Base-by-base conservation (phyloP, 2,888 invertebrate genomes). In the Callyntrura guangdongensis region DNA sequence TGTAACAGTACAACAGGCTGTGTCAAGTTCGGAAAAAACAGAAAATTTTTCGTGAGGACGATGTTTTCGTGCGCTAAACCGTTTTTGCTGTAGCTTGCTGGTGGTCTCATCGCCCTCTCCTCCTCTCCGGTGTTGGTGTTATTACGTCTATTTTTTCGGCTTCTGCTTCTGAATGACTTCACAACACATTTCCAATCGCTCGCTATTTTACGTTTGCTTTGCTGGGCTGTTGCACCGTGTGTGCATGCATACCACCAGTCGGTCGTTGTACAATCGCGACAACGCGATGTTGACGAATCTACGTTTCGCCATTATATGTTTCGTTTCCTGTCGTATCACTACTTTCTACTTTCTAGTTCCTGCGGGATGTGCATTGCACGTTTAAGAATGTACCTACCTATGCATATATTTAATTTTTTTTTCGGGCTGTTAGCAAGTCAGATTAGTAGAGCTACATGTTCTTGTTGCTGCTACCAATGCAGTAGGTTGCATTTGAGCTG, bases 11-110 rank as follows among this genome's bases (percentile, higher is more conserved):
- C 36, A 36, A 36, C 9, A 47, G 6, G 49, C 25, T n/a, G 25
- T 81, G 79, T 89, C 89, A 89, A 85, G 89, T 89, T 89, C 89
- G 89, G 85, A 85, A 89, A 36, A 89, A 77, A 47, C 77, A 82
- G 67, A 86, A 77, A 17, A 53, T 59, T 84, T 85, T 69, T 69
- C 64, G 17, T 79, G 79, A 36, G 36, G 36, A 14, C 72, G 45
- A 11, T 72, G 36, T 45, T n/a, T n/a, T 49, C 25, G 45, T 69
- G 64, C 64, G 53, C 69, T 83, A 87, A 53, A 49, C 81, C 87
- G n/a, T 81, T 67, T n/a, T 79, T 86, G 77, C 53, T 81, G 53
- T 49, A n/a, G 64, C 64, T 12, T 56, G 67, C 56, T 89, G 89
- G 89, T 89, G 89, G 89, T 89, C 89, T 89, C 36, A 36, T 36